Percentiles rank a stretch among this genome's conserved stretches.
Conservation (phyloP, 2,113 vertebrate genomes). For the Grallaria varia region DNA sequence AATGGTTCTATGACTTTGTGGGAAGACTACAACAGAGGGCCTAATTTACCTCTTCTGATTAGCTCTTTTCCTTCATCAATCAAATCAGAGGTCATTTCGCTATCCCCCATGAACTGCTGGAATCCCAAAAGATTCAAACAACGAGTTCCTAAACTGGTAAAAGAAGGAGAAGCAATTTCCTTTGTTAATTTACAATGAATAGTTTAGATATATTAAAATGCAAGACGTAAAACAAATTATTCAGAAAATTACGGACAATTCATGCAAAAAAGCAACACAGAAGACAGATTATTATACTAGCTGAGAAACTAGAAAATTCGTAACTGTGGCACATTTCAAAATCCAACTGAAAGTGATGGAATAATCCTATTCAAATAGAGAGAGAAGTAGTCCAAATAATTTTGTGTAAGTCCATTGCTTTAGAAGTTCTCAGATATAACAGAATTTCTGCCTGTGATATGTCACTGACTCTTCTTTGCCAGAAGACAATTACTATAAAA, state of each 20-base stretch:
- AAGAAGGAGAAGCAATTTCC: not conserved
- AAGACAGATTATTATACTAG: not conserved
- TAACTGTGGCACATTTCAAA: not conserved
- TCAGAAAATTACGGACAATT: not conserved
- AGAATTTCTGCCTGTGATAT: not conserved
- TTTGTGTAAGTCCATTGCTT: not conserved
- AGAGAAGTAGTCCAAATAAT: not conserved
- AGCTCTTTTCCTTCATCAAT: constrained; percentile 91
- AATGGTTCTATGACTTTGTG: not conserved
- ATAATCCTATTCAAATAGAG: not conserved
- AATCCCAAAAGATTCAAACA: constrained; percentile 93
- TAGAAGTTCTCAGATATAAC: not conserved
- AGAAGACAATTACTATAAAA: not conserved
- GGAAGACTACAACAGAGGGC: not conserved
- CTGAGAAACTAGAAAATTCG: not conserved
- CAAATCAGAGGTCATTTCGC: constrained; percentile 89
- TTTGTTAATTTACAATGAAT: not conserved
- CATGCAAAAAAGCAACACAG: not conserved
- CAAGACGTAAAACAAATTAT: not conserved
- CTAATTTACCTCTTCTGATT: constrained; percentile 87
- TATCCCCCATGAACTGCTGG: constrained; percentile 90
- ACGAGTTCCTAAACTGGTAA: constrained; percentile 86
- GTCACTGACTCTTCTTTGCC: not conserved
- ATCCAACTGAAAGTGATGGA: not conserved
- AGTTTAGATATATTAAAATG: not conserved